Evolutionary conservation across 2,113 vertebrate species (phyloP), one percentile per base, ranked within the genome.

Genomic region (Excalfactoria chinensis): DNA sequence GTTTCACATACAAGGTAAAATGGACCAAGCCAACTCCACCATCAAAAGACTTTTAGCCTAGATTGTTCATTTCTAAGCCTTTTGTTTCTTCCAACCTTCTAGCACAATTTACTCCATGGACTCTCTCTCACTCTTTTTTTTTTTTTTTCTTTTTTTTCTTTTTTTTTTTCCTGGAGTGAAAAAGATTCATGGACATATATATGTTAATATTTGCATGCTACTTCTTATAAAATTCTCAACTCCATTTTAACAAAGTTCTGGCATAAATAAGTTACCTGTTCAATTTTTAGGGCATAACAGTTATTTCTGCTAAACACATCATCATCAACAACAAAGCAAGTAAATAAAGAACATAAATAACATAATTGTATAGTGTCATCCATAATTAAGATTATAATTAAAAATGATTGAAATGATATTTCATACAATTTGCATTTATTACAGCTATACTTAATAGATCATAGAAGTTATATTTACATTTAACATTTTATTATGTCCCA

Each of bases 321-420:
- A 48, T 7, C 48, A 71, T 51, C 53, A 34, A 22, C 26, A 9
- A 70, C 1, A 51, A 56, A 1, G 12, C 28, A 58, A 78, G 8
- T 63, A 81, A 89, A 72, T 25, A 30, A 81, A 81, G 7, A 71
- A 60, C 8, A 60, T 68, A 51, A 21, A 4, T 34, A 9, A 0
- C 20, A 71, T 51, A 49, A 7, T 3, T 81, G 37, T 4, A 37
- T 2, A 78, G 22, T 11, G 16, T 21, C 9, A 3, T 59, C 74
- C 53, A 37, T 75, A 78, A 43, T 35, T 0, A 49, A 59, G 1
- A 44, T 19, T 44, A 53, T 1, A 49, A 64, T 15, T 0, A 1
- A 64, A 46, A 30, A 32, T 5, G 51, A 26, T 22, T 67, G 41
- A 55, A 55, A 25, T n/a, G 8, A 7, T 37, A 12, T 60, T 60